Conservation (phyloP, 2,797 vertebrate species). For the Clarias laeviceps region DNA sequence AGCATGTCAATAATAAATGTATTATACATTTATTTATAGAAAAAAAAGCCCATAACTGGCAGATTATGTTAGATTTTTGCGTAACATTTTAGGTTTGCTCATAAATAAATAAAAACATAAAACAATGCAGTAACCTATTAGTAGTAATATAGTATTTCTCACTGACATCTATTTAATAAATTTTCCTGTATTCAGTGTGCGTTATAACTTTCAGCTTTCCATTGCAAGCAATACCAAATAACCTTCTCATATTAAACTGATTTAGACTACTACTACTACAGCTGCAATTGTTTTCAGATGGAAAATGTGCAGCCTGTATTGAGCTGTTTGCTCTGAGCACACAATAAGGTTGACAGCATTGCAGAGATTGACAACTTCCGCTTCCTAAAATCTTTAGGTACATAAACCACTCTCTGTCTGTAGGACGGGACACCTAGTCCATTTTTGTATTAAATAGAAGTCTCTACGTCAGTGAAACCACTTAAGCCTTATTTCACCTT, state of each 20-base stretch:
- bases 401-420: conserved; percentile 42
- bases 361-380: conserved; percentile 20
- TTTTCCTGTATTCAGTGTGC: background rate
- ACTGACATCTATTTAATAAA: background rate
- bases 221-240: background rate
- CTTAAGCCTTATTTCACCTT: conserved; percentile 27
- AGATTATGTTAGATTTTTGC: background rate
- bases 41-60: background rate
- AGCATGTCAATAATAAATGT: too few relatives aligned
- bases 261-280: background rate
- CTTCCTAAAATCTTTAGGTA: conserved; percentile 56
- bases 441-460: conserved; percentile 29
- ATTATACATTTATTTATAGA: too few relatives aligned
- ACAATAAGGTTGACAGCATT: conserved; percentile 5
- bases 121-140: background rate
- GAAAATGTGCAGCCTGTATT: conserved; percentile 8
- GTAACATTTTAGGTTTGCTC: background rate
- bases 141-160: background rate
- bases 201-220: background rate
- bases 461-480: conserved; percentile 46
- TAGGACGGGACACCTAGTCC: conserved; percentile 21
- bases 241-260: background rate
- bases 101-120: background rate
- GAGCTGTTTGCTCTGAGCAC: conserved; percentile 45
- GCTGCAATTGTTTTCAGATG: background rate